phyloP scores from a whole-genome alignment of 2,888 invertebrate genomes.

The Lomographa bimaculata region DNA sequence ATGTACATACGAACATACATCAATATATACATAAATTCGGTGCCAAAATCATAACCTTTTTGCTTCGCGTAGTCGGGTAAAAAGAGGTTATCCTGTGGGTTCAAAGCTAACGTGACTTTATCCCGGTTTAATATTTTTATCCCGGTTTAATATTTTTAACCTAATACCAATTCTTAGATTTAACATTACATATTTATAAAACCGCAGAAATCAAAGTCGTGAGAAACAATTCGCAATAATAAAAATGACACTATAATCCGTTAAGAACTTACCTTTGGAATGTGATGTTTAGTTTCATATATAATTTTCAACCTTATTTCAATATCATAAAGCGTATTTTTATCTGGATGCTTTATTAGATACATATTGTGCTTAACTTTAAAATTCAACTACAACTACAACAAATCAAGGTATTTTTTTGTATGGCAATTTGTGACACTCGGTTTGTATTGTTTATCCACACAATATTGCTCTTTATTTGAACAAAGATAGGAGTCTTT shows the following conservation, averaged over 20 bases:
- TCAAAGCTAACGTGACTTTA: too few relatives aligned
- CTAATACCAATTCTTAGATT: conserved; percentile 16
- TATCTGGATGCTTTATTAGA: too few relatives aligned
- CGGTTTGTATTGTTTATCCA: too few relatives aligned
- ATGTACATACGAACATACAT: too few relatives aligned
- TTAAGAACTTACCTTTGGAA: conserved; percentile 36
- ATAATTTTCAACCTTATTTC: conserved; percentile 4
- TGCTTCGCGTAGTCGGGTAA: too few relatives aligned
- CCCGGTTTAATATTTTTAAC: conserved; percentile 3
- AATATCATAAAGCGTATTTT: conserved; percentile 37
- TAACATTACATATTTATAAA: conserved; percentile 32
- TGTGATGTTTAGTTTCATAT: conserved; percentile 15
- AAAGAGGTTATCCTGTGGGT: too few relatives aligned
- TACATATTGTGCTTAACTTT: conserved; percentile 1
- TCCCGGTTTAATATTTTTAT: too few relatives aligned
- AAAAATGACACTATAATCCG: conserved; percentile 66
- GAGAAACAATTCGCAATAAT: conserved; percentile 70
- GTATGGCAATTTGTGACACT: conserved; percentile 4
- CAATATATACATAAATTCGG: too few relatives aligned
- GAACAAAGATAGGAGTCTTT: too few relatives aligned
- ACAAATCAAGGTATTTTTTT: conserved; percentile 6
- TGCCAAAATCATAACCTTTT: too few relatives aligned
- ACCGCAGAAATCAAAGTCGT: conserved; percentile 46
- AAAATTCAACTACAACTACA: conserved; percentile 31
- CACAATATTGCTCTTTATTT: too few relatives aligned